phyloP scores from a whole-genome alignment of 2,113 vertebrate species.

The Prietella phreatophila region DNA sequence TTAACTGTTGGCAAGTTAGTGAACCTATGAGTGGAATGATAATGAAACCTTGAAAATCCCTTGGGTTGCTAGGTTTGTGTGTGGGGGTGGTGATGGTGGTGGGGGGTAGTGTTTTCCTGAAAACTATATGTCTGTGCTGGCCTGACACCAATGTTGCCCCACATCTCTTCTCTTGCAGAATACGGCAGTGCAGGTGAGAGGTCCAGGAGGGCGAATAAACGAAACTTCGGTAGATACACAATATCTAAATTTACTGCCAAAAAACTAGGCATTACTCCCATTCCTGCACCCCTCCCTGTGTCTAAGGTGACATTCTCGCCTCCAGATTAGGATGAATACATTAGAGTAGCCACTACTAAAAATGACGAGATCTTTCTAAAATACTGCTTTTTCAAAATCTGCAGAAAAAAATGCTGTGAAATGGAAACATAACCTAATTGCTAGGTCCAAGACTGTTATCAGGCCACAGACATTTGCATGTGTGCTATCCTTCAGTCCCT shows the following conservation, averaged over 20 bases:
- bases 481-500: slow-evolving; percentile 60
- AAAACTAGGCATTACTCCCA: slow-evolving; percentile 59
- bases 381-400: slow-evolving; percentile 14
- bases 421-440: slow-evolving; percentile 35
- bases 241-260: slow-evolving; percentile 59
- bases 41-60: slow-evolving; percentile 64
- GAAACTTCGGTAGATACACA: slow-evolving; percentile 80
- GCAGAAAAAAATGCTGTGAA: slow-evolving; percentile 30
- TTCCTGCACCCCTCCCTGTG: slow-evolving; percentile 66
- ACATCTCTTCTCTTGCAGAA: slow-evolving; percentile 81
- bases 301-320: slow-evolving; percentile 46
- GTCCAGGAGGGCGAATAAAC: slow-evolving; percentile 81
- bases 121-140: slow-evolving; percentile 74
- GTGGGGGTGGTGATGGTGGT: slow-evolving; percentile 23
- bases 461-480: slow-evolving; percentile 77
- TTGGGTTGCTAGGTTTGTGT: slow-evolving; percentile 7
- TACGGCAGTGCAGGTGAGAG: slow-evolving; percentile 83
- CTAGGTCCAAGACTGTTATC: slow-evolving; percentile 52
- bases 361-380: slow-evolving; percentile 7
- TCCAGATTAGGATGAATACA: slow-evolving; percentile 32
- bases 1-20: slow-evolving; percentile 70
- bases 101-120: slow-evolving; percentile 59
- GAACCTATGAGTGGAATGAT: slow-evolving; percentile 69
- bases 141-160: slow-evolving; percentile 76
- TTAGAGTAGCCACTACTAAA: slow-evolving; percentile 17